Base-by-base conservation (phyloP, 1,140 invertebrate genomes). In the Pachypeltis micranthus region DNA sequence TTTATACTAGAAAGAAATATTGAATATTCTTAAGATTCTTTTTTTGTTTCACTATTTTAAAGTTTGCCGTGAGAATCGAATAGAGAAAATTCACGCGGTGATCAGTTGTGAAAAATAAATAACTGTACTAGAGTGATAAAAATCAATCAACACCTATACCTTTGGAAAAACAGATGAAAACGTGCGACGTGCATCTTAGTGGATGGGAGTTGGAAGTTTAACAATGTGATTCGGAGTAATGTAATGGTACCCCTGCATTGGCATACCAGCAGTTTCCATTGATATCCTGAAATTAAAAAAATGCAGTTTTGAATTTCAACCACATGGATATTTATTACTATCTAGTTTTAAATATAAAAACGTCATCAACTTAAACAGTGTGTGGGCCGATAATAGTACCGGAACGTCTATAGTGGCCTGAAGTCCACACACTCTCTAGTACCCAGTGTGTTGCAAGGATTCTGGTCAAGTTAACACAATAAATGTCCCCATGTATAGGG, bases 191-290 rank as follows among this genome's bases (percentile, higher is more conserved):
- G 7, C 7, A 51, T 7, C 19, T 51, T 51, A 92, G 80, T 93
- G 89, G 73, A 91, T 90, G 68, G 88, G 87, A 66, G 89, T 87
- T n/a, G 57, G 57, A 27, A 59, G 57, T 77, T 91, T 91, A 70
- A 93, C 88, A 74, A 93, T 91, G 80, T 91, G 87, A 78, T 90
- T 91, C 60, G 89, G 90, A 68, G 89, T 85, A 75, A 93, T 88
- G 80, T 91, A 92, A 75, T 91, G 89, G 79, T 90, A 93, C 63
- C 88, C 87, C 65, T 87, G 86, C 80, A 93, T 85, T 70, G 87
- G 87, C 78, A 92, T 81, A 69, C 88, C 87, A 66, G 88, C 87
- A 62, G 90, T 92, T 80, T 93, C 90, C 87, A 91, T 88, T 54
- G 89, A 90, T 88, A 92, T 91, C 83, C 90, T 93, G 82, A 64